Percentiles rank a stretch among this genome's conserved stretches.
phyloP scores from a whole-genome alignment of 2,113 vertebrate species.

The pig (Sus scrofa) region T2T-Sscrofa CM000817.6:39906001-39906500 shows the following conservation, averaged over 20 bases:
- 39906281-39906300: neutral
- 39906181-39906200: neutral
- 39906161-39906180: neutral
- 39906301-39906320: neutral
- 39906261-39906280: neutral
- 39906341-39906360: neutral
- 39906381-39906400: neutral
- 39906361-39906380: neutral
- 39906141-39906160: neutral
- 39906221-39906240: neutral
- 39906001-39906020: too few relatives aligned
- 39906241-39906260: neutral
- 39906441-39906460: neutral
- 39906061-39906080: slow-evolving; percentile 17
- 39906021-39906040: too few relatives aligned
- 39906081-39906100: slow-evolving; percentile 24
- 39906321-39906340: neutral
- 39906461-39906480: neutral
- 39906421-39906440: neutral
- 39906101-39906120: neutral
- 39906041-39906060: neutral
- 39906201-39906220: neutral
- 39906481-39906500: neutral
- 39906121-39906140: slow-evolving; percentile 39
- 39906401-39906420: neutral